Evolutionary conservation across 2,888 invertebrate species (phyloP).

Genomic region (Pyrgus malvae): DNA sequence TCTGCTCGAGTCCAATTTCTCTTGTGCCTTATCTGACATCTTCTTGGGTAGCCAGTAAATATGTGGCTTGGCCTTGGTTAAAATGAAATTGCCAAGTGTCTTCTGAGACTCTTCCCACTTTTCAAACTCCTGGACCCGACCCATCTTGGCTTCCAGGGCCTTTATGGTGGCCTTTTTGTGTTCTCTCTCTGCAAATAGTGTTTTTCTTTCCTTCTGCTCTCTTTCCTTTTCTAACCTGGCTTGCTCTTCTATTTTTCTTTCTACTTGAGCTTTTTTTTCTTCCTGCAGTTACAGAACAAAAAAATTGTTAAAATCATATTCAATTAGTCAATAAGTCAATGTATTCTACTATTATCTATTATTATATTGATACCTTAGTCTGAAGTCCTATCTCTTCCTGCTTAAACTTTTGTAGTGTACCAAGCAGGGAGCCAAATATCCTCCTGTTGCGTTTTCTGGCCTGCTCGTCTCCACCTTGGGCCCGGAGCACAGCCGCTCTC

Average conservation of each 20-base stretch:
- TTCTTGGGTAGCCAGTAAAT: conserved; percentile 94
- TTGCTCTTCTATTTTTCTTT: conserved; percentile 96
- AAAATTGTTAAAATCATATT: too few species aligned
- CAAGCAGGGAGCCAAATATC: conserved; percentile 97
- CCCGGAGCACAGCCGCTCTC: conserved; percentile 78
- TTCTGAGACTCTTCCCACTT: conserved; percentile 90
- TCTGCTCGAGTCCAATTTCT: conserved; percentile 84
- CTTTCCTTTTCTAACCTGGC: conserved; percentile 92
- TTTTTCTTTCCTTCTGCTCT: conserved; percentile 90
- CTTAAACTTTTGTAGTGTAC: conserved; percentile 97
- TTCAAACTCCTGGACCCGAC: conserved; percentile 92
- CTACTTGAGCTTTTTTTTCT: conserved; percentile 87
- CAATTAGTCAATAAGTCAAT: too few species aligned
- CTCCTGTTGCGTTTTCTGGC: conserved; percentile 92
- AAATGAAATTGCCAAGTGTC: conserved; percentile 90
- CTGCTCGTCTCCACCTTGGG: conserved; percentile 91
- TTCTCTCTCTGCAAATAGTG: conserved; percentile 92
- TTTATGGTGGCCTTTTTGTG: conserved; percentile 94
- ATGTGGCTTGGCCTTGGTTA: conserved; percentile 92
- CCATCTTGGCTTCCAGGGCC: conserved; percentile 94
- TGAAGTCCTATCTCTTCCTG: conserved; percentile 95
- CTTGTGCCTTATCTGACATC: conserved; percentile 86
- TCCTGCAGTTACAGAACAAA: too few species aligned
- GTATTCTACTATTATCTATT: too few species aligned
- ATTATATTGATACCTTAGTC: conserved; percentile 80